Base-by-base conservation (phyloP, 2,888 invertebrate species). In the Drosophila leonis region DNA sequence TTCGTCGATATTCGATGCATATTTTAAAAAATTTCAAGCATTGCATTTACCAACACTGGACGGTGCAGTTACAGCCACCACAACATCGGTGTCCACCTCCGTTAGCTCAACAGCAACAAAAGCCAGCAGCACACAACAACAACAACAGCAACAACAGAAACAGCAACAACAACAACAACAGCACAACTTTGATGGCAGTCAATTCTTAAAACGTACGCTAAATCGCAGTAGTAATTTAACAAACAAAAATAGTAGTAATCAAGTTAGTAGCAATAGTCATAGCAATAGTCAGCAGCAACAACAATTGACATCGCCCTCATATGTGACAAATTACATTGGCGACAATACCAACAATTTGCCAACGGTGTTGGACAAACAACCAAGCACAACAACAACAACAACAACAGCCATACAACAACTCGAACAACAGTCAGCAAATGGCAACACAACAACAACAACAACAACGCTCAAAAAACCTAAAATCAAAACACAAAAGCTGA, bases 321-420 rank as follows among this genome's bases (percentile, higher is more conserved):
- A 94, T 82, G 94, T 94, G 66, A 94, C 93, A 80, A 94, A 93
- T 91, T 94, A 93, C 90, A 93, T 93, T 80, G 92, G 92, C 74
- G 92, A 93, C 63, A 92, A 92, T 80, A 92, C 90, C 72, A 91
- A 92, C 78, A 91, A 91, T 85, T 82, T 90, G 86, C 90, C 92
- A 59, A 72, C 82, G 73, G 82, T 90, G 75, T 82, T 83, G 72
- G 83, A 76, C 83, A 82, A 76, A 70, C 63, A 70, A 72, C 70
- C 69, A 73, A 72, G 72, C 59, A 72, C 70, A 80, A 65, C 77
- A 80, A 65, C 77, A 75, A 71, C 62, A 70, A 60, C 61, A 64
- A 69, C 63, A 64, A 49, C 55, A 66, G 51, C 72, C 54, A 65
- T 49, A 49, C 56, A 66, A 37, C 52, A 54, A 37, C 52, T 35